Base-by-base conservation (phyloP, 2,797 vertebrate species). In the Oophaga sylvatica region DNA sequence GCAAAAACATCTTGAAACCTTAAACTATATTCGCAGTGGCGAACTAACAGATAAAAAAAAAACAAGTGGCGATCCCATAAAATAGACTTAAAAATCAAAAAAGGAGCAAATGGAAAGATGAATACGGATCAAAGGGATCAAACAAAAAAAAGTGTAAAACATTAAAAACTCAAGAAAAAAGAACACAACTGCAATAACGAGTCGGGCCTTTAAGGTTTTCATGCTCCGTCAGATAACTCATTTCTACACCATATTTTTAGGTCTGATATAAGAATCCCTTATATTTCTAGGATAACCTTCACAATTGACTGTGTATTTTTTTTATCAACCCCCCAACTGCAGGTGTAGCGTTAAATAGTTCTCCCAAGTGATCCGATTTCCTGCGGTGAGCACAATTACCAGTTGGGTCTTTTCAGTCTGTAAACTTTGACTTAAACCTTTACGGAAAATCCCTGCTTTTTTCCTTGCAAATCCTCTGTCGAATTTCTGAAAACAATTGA, bases 401-500 rank as follows among this genome's bases (percentile, higher is more conserved):
- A 80, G 29, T 71, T 71, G 22, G 60, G 57, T 83, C 80, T 75
- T 86, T 89, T 79, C 57, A 86, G 73, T 79, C 88, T 80, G 80
- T 77, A 89, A 86, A 89, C 88, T 89, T 89, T 89, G 88, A 89
- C 88, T 89, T 89, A 86, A 89, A 89, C 83, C 88, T 81, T 76
- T 22, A 71, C 62, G 65, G 84, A 83, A 86, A 86, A 86, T 86
- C 88, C 88, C 84, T 73, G 71, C 79, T 71, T 78, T 83, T 80
- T 76, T 53, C 63, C 81, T 82, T 60, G 63, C 63, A 89, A 89
- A 89, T 89, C 88, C 88, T 86, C 88, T 86, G 88, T 89, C 88
- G 71, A 89, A 91, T 87, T 90, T 91, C 85, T 57, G 65, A 89
- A 91, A 93, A 92, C 92, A 94, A 93, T 90, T 91, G 91, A 90